Evolutionary conservation across 1,140 invertebrate species (phyloP).

Genomic region (Bombus waltoni): DNA sequence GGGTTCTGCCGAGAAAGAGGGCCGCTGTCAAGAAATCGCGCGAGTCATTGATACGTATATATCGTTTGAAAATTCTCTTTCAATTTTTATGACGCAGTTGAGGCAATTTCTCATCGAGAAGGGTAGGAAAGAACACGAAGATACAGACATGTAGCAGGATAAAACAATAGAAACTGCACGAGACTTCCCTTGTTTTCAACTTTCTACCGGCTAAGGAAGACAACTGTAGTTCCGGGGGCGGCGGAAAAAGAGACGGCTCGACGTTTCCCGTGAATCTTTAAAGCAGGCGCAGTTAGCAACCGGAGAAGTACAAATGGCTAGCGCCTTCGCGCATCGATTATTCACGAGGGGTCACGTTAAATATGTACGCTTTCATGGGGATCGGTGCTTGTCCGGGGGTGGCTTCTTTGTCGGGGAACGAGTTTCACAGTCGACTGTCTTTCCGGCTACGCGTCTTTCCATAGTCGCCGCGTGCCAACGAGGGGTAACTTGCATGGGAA

Average conservation of each 20-base stretch:
- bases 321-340: slow-evolving; percentile 71
- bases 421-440: slow-evolving; percentile 57
- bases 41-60: neutral
- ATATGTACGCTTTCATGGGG: slow-evolving; percentile 67
- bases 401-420: slow-evolving; percentile 40
- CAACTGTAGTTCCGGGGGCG: slow-evolving; percentile 9
- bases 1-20: neutral
- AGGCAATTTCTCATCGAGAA: neutral
- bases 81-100: neutral
- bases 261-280: slow-evolving; percentile 65
- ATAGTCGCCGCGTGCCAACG: slow-evolving; percentile 4
- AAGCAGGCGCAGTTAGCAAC: slow-evolving; percentile 70
- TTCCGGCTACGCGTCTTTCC: slow-evolving; percentile 29
- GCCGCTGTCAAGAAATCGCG: neutral
- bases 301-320: slow-evolving; percentile 74
- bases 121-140: neutral
- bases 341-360: slow-evolving; percentile 72
- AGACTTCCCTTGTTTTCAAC: slow-evolving; percentile 24
- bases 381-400: slow-evolving; percentile 37
- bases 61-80: neutral
- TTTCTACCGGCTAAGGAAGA: neutral
- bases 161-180: slow-evolving; percentile 17
- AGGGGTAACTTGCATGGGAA: slow-evolving; percentile 56
- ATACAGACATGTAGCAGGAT: neutral
- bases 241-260: slow-evolving; percentile 55